Evolutionary conservation across 2,888 invertebrate genomes (phyloP), one percentile per base, ranked within the genome.

Genomic region (Coenonympha arcania): DNA sequence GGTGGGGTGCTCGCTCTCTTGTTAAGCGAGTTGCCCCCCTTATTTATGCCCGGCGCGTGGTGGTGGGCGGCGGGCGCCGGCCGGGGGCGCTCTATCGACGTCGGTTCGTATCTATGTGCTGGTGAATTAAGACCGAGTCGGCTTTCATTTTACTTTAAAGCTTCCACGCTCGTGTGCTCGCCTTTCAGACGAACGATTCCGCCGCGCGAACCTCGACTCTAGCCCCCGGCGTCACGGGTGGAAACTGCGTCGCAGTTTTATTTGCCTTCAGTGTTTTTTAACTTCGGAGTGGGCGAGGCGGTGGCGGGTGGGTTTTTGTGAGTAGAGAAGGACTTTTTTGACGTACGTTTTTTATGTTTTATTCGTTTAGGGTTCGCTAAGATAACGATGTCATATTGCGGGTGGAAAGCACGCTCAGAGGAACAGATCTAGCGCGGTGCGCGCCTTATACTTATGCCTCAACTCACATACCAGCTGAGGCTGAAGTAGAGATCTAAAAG

Each of bases 91-190:
- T 65, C 61, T 64, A 76, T 77, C 80, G 76, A 76, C 76, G 76
- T 74, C 69, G 70, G 72, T 74, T 67, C 64, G 65, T 68, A 69
- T 73, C 76, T 71, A 72, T 83, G 85, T 85, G 71, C 66, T 77
- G 73, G 85, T 86, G 84, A 84, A 85, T 85, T 85, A 85, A 84
- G 84, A 86, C 84, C 82, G 85, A 82, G 76, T 83, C 83, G 83
- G 84, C 85, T 85, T 85, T 85, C 86, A 86, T 86, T 85, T 85
- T 76, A 80, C 83, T 81, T 65, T 64, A 85, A 84, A 86, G 83
- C 85, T 83, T 75, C 73, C 74, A 81, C 77, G 82, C 78, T 83
- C 76, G 86, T 85, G 85, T 86, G 85, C 83, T 73, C 76, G 80
- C 79, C 75, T 84, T 83, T 83, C 79, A 82, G 76, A 67, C 74